Evolutionary conservation across 2,888 invertebrate genomes (phyloP).

Genomic region (Eupithecia exiguata): DNA sequence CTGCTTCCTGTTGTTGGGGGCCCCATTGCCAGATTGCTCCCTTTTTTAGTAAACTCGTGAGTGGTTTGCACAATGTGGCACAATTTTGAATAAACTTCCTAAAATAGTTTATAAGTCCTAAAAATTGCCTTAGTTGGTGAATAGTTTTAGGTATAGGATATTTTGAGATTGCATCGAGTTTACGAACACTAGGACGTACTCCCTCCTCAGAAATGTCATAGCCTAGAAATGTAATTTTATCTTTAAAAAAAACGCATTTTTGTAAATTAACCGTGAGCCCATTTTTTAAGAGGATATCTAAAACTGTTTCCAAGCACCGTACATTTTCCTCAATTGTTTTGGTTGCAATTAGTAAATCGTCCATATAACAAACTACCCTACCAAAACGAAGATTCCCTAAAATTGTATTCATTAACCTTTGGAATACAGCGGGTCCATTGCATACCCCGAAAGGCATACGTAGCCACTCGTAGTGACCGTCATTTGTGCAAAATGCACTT

Average conservation of each 20-base stretch:
- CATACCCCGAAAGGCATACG: conserved; percentile 23
- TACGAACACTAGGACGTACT: too few species aligned
- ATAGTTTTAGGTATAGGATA: conserved; percentile 6
- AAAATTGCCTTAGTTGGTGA: conserved; percentile 12
- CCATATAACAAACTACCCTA: too few species aligned
- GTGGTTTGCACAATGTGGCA: conserved; percentile 11
- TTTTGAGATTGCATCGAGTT: too few species aligned
- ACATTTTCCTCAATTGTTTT: too few species aligned
- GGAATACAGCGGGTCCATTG: conserved; percentile 27
- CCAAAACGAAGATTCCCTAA: too few species aligned
- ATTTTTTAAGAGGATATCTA: conserved; percentile 24
- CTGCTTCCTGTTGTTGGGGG: conserved; percentile 4
- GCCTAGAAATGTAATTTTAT: too few species aligned
- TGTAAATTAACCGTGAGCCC: conserved; percentile 47
- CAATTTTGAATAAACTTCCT: too few species aligned
- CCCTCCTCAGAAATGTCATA: too few species aligned
- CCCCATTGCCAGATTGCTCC: conserved; percentile 9
- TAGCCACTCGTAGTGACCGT: conserved; percentile 13
- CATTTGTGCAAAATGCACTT: conserved; percentile 15
- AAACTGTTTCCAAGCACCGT: conserved; percentile 22
- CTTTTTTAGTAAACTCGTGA: conserved; percentile 5
- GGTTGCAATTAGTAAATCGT: too few species aligned
- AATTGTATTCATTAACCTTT: conserved; percentile 28
- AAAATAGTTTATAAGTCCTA: conserved; percentile 10
- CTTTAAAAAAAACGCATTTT: conserved; percentile 48